Conservation (phyloP, 2,113 vertebrate species). For the Bombycilla garrulus region DNA sequence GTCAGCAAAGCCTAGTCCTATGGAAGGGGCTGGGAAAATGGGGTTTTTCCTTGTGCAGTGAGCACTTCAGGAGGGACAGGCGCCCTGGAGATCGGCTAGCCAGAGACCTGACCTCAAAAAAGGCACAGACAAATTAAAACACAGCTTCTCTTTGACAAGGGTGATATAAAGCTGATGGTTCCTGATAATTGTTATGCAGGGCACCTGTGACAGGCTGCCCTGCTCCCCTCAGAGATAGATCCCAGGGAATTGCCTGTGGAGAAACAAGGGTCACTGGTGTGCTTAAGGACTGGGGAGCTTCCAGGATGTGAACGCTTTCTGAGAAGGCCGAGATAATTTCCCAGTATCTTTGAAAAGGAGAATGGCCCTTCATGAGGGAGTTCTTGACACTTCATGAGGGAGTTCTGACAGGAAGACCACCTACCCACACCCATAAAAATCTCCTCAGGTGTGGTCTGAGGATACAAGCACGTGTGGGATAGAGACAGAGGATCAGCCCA, state of each 20-base stretch:
- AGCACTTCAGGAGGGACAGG: rapidly evolving
- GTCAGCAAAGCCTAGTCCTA: neutral
- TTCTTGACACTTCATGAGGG: rapidly evolving
- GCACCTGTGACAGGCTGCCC: neutral
- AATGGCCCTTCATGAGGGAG: neutral
- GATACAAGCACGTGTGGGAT: rapidly evolving
- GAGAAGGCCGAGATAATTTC: neutral
- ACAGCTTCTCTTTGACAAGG: rapidly evolving
- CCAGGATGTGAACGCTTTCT: rapidly evolving
- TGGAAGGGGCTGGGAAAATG: neutral
- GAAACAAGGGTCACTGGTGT: rapidly evolving
- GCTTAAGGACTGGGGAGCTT: neutral
- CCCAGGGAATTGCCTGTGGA: neutral
- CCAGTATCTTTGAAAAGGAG: neutral
- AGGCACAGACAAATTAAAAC: rapidly evolving
- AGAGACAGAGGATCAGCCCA: rapidly evolving
- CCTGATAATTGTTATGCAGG: neutral
- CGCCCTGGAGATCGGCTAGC: neutral
- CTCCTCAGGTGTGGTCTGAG: neutral
- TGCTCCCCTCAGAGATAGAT: neutral
- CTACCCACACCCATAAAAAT: rapidly evolving
- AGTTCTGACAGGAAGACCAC: rapidly evolving
- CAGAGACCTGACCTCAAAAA: rapidly evolving
- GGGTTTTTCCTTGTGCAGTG: rapidly evolving
- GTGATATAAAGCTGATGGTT: neutral